Base-by-base conservation (phyloP, 1,140 invertebrate genomes). In the Platyura marginata region DNA sequence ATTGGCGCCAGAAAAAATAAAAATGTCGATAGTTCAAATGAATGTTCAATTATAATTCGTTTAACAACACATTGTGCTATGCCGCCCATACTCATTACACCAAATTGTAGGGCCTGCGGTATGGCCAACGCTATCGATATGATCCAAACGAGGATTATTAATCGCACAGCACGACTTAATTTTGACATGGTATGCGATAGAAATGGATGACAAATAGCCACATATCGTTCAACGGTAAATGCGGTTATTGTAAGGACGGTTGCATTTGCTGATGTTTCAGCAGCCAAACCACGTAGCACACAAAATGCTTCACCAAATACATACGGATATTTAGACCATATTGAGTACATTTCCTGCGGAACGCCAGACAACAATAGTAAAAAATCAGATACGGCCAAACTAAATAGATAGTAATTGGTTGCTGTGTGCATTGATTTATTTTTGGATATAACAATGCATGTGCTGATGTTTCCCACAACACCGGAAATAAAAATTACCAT, bases 351-450 rank as follows among this genome's bases (percentile, higher is more conserved):
- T 16, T 40, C 38, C 19, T 40, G 38, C 21, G 38, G 38, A 4
- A 40, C 20, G 13, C 38, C 38, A 15, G 78, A 76, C 0, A 86
- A 52, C 15, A 98, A 69, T 5, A 96, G 65, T 5, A 97, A 61
- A 20, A 98, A 68, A 60, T 98, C 94, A 1, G 90, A 92, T 33
- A 96, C 67, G 5, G 93, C 90, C 51, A 98, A 67, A 55, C 82
- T 90, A 62, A 95, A 94, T 35, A 95, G 67, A 56, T 95, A 95
- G 52, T 86, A 93, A 58, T 95, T 95, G 11, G 85, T 90, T 1
- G 86, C 81, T 1, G 84, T 89, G 54, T 90, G 85, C 81, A 95
- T 86, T 15, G 77, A 82, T 54, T 82, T 84, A 62, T 94, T 94
- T 48, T 79, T 71, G 19, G 79, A 71, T 41, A 97, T 95, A 9